Evolutionary conservation across 1,140 invertebrate species (phyloP).

Genomic region (Lordiphosa clarofinis): DNA sequence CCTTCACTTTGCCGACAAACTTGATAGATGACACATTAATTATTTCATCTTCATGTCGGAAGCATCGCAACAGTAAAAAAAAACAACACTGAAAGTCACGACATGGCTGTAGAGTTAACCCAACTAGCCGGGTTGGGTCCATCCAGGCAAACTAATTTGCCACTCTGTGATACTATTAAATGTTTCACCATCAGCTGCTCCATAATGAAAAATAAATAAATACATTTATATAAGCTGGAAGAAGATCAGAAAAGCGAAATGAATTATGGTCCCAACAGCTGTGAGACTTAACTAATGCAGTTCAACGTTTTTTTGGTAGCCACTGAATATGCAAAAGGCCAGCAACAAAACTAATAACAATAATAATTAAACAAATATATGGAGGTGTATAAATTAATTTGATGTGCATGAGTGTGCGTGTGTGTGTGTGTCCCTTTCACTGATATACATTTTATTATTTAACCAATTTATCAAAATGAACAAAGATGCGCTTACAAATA

Average conservation of each 20-base stretch:
- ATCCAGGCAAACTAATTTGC: too few species aligned
- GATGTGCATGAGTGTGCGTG: neutral
- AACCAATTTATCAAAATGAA: too few species aligned
- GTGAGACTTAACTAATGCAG: too few species aligned
- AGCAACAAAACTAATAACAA: slow-evolving; percentile 9
- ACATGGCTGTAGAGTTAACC: neutral
- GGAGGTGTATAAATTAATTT: slow-evolving; percentile 11
- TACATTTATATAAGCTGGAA: slow-evolving; percentile 1
- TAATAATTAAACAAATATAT: slow-evolving; percentile 6
- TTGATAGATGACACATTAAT: slow-evolving; percentile 13
- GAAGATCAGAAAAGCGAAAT: neutral
- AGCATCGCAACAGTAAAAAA: slow-evolving; percentile 5
- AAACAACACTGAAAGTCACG: slow-evolving; percentile 1
- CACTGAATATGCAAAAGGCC: slow-evolving; percentile 8
- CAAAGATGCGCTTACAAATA: too few species aligned
- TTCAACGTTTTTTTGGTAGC: neutral
- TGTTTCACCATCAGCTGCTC: too few species aligned
- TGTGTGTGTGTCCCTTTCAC: neutral
- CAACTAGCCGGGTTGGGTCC: too few species aligned
- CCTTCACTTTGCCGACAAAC: slow-evolving; percentile 9
- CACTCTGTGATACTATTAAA: too few species aligned
- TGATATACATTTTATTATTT: neutral
- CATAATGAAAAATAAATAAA: neutral
- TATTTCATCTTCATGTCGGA: slow-evolving; percentile 10
- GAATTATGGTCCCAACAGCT: slow-evolving; percentile 2